Conservation (phyloP, 2,888 invertebrate genomes). For the Coelopa pilipes region DNA sequence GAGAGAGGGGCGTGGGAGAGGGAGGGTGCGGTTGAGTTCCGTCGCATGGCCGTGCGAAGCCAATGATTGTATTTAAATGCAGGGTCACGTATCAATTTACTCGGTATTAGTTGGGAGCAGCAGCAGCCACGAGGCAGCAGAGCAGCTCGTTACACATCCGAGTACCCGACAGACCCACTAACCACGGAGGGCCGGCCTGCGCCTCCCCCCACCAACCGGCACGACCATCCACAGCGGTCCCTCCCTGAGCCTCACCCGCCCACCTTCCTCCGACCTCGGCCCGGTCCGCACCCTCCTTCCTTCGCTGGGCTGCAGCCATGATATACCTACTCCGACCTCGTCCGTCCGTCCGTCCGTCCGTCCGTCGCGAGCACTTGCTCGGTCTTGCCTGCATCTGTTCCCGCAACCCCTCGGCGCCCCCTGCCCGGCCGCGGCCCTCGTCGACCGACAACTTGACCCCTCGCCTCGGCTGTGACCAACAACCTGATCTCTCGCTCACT, state of each 20-base stretch:
- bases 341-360: neutral
- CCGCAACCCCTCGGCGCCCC: too few species aligned
- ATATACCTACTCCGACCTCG: slow-evolving; percentile 34
- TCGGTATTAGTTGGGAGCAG: slow-evolving; percentile 61
- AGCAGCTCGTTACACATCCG: slow-evolving; percentile 6
- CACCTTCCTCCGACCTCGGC: too few species aligned
- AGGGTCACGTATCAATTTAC: slow-evolving; percentile 65
- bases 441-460: slow-evolving; percentile 40
- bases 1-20: too few species aligned
- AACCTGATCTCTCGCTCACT: slow-evolving; percentile 27
- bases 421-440: neutral
- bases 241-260: too few species aligned
- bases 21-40: neutral
- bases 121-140: slow-evolving; percentile 34
- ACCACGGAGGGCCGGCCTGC: too few species aligned
- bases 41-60: slow-evolving; percentile 42
- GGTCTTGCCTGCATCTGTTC: too few species aligned
- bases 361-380: slow-evolving; percentile 10
- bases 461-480: slow-evolving; percentile 29
- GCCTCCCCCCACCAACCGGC: too few species aligned
- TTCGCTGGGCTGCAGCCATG: slow-evolving; percentile 36
- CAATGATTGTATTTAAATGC: slow-evolving; percentile 64
- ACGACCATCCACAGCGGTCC: too few species aligned
- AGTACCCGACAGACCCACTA: too few species aligned
- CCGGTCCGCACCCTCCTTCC: slow-evolving; percentile 16